Evolutionary conservation across 1,140 invertebrate species (phyloP).

Genomic region (Oncopeltus fasciatus): DNA sequence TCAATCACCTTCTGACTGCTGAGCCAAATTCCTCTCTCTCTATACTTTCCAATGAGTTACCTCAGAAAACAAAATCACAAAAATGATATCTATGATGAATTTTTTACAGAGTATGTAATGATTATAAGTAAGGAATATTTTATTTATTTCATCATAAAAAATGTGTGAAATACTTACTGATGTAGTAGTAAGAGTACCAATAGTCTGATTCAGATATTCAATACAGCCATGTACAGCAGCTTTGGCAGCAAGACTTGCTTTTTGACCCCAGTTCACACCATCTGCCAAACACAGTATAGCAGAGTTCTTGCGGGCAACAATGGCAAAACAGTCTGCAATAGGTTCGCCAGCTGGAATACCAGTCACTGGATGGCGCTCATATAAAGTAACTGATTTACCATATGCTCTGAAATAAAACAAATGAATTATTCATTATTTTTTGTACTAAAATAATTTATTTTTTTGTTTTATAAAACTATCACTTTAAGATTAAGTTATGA

Average conservation of each 20-base stretch:
- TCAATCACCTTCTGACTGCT: too few relatives aligned
- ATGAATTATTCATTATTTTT: too few relatives aligned
- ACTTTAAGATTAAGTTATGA: too few relatives aligned
- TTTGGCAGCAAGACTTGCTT: conserved; percentile 71
- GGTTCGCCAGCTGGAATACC: conserved; percentile 66
- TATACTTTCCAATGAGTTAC: too few relatives aligned
- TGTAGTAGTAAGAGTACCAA: conserved; percentile 39
- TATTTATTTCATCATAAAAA: too few relatives aligned
- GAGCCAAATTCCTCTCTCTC: too few relatives aligned
- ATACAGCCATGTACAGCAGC: conserved; percentile 77
- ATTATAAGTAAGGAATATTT: too few relatives aligned
- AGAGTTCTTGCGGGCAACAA: conserved; percentile 63
- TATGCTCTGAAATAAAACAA: conserved; percentile 31
- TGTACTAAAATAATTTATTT: too few relatives aligned
- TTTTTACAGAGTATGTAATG: too few relatives aligned
- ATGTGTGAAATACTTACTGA: conserved; percentile 19
- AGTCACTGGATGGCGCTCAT: conserved; percentile 64
- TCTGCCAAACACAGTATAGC: conserved; percentile 74
- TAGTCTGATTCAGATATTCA: conserved; percentile 65
- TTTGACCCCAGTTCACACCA: conserved; percentile 89
- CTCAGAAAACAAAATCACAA: too few relatives aligned
- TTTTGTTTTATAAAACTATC: too few relatives aligned
- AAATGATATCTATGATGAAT: too few relatives aligned
- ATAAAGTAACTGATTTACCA: conserved; percentile 40
- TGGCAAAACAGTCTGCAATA: conserved; percentile 78